Base-by-base conservation (phyloP, 1,140 invertebrate genomes). In the Pseudomyrmex concolor region DNA sequence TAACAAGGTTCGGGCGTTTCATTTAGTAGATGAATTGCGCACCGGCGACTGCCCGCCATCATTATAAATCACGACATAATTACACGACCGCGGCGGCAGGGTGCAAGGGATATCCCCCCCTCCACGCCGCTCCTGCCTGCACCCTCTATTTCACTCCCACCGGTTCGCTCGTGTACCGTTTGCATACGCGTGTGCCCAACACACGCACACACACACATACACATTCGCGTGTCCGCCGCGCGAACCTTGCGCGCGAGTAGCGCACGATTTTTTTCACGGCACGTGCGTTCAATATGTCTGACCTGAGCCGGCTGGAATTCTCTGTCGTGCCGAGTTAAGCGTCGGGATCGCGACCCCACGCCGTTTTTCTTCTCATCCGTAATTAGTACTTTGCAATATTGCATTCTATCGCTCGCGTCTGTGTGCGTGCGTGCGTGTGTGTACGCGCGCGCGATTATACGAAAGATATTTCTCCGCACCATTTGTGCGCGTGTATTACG, bases 1-100 rank as follows among this genome's bases (percentile, higher is more conserved):
- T 80, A 81, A 90, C 89, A 90, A 90, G 83, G 86, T 89, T 89
- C 88, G 86, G 89, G 86, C 88, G 84, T 90, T 90, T 90, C 85
- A 90, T 90, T 90, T 88, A 76, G 86, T 86, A 85, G 89, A 90
- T 90, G 86, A 86, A 89, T 87, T 86, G 86, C 85, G 70, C 81
- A 70, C 82, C 81, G 86, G 86, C 80, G 84, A 89, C 89, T 71
- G 63, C 77, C 85, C 85, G 84, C 86, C 86, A 90, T 90, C 89
- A 90, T 90, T 90, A 90, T 90, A 90, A 90, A 90, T 90, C 89
- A 90, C 85, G 87, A 87, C 89, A 90, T 90, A 90, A 90, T 90
- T 90, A 90, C 89, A 89, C 88, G 83, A 78, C 78, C 89, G 64
- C 89, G 82, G 70, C 86, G 82, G 81, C 84, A 81, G 74, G 87